These are phyloP conservation scores for Luscinia luscinia DNA, from an alignment of 2,797 vertebrate species.

Conservation along the genomic window DNA sequence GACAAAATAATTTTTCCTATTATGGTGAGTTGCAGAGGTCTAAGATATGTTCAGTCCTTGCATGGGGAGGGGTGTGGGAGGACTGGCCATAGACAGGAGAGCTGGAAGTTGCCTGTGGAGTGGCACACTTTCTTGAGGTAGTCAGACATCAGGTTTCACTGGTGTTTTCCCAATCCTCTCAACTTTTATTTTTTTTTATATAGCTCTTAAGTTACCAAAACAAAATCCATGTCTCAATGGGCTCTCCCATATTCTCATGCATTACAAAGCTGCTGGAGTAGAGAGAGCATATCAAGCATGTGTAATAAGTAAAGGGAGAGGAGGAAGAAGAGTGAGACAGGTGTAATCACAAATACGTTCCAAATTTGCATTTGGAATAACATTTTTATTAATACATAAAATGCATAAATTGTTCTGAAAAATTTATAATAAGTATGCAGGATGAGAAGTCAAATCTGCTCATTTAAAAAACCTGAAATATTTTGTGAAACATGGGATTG, in stretches of 20 bases:
- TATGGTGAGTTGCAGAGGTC: background rate
- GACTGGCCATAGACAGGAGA: background rate
- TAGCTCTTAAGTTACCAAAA: background rate
- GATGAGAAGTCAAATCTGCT: background rate
- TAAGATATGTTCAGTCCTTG: background rate
- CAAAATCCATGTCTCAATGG: background rate
- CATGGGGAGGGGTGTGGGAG: rapidly evolving
- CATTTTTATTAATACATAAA: background rate
- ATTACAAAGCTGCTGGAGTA: background rate
- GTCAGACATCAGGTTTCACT: background rate
- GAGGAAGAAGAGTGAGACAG: background rate
- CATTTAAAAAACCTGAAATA: background rate
- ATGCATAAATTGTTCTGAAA: background rate
- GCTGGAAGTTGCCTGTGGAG: background rate
- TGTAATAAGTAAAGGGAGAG: background rate
- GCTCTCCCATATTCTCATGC: background rate
- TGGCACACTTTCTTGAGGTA: background rate
- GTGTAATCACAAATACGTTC: background rate
- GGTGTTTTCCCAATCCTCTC: background rate
- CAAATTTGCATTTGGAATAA: background rate
- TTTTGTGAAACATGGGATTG: background rate
- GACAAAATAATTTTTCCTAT: background rate
- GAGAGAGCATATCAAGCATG: background rate
- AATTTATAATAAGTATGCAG: background rate
- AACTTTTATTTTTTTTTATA: background rate